phyloP scores from a whole-genome alignment of 2,888 invertebrate genomes.

The Taenaris catops region DNA sequence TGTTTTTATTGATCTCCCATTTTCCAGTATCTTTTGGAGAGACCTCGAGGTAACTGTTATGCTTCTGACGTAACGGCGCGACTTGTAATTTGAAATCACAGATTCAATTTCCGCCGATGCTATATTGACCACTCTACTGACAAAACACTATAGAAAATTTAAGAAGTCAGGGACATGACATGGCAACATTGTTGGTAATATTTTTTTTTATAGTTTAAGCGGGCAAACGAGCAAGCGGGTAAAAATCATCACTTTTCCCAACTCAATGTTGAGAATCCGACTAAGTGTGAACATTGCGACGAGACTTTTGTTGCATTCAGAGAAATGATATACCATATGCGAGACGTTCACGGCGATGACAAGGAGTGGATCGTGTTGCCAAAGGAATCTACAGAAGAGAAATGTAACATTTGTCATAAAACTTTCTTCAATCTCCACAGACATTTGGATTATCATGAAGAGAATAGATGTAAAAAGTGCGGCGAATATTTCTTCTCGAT shows the following conservation, averaged over 20 bases:
- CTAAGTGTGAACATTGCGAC: conserved; percentile 72
- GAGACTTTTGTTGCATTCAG: conserved; percentile 75
- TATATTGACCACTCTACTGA: no score
- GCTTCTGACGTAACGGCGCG: no score
- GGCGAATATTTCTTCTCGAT: conserved; percentile 66
- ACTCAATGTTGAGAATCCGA: conserved; percentile 63
- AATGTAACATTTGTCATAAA: conserved; percentile 64
- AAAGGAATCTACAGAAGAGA: conserved; percentile 60
- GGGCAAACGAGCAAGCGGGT: no score
- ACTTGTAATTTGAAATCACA: conserved; percentile 66
- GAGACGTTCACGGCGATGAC: conserved; percentile 61
- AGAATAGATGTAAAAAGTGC: conserved; percentile 70
- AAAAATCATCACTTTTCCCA: conserved; percentile 66
- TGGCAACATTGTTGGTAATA: no score
- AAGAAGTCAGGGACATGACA: no score
- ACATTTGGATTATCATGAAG: conserved; percentile 66
- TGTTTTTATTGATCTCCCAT: no score
- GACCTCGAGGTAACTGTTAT: no score
- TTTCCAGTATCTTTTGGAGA: no score
- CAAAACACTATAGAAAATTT: no score
- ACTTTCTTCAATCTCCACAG: conserved; percentile 61
- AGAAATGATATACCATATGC: conserved; percentile 74
- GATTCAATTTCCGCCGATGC: conserved; percentile 66
- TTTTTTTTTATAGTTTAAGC: no score
- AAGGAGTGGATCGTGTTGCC: conserved; percentile 70